Evolutionary conservation across 2,113 vertebrate species (phyloP), one percentile per base, ranked within the genome.

Genomic region (Ammospiza caudacuta): DNA sequence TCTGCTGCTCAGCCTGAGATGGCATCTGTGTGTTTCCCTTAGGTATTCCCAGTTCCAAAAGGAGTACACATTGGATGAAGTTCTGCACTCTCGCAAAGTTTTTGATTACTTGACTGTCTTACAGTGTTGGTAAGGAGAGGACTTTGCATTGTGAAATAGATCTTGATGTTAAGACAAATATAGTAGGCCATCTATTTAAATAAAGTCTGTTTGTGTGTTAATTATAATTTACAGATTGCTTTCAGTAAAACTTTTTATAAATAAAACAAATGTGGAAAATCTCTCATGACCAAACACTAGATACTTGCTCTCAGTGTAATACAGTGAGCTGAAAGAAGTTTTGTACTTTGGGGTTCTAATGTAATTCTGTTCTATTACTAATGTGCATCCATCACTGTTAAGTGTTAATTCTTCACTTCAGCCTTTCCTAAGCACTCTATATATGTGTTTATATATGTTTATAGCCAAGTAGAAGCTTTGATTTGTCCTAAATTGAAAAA

Each of bases 21-120:
- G 88, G 69, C n/a, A 41, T 79, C 52, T 73, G 20, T 95, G 4
- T 94, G 91, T 96, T 96, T 55, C 89, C 28, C 70, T 33, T 63
- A 99, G 99, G 72, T 98, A 99, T 96, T 99, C 99, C 88, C 99
- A 99, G 98, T 99, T 99, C 96, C 99, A 98, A 64, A 83, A 98
- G 46, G 98, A 99, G 95, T 99, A 99, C 97, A 99, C 97, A 16
- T 96, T 99, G 94, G 98, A 99, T 54, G 98, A 99, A 96, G 97
- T 99, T 90, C 97, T 98, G 69, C 94, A 97, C 23, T 99, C 99
- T 59, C 98, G 97, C 94, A 98, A 98, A 93, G 39, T 99, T 87
- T 99, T 98, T 97, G 98, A 99, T 49, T 99, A n/a, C 97, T 97
- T 99, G 55, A 99, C 99, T 39, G 9, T 99, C 41, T 97, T 99